Conservation (phyloP, 2,888 invertebrate species). For the Orthosia gothica region DNA sequence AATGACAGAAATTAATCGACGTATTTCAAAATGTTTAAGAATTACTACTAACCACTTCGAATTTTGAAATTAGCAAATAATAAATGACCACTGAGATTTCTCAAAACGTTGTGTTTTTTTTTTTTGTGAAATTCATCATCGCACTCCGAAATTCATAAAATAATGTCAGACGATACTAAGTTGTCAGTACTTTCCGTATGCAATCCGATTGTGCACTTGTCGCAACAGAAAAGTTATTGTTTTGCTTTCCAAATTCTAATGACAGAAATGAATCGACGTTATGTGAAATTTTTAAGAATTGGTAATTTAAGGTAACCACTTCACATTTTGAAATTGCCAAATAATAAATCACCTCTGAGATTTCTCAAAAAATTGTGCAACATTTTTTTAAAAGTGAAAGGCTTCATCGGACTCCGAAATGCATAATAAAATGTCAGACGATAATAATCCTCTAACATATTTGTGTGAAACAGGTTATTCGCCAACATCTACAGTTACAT, state of each 20-base stretch:
- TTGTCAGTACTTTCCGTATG: too few relatives aligned
- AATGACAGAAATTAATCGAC: neutral
- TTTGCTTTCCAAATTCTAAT: neutral
- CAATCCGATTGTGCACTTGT: neutral
- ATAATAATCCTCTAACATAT: conserved; percentile 22
- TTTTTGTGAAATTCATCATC: neutral
- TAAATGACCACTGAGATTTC: neutral
- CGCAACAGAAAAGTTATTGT: neutral
- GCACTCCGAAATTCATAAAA: conserved; percentile 1
- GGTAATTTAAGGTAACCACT: neutral
- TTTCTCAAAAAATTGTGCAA: neutral
- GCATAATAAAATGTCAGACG: conserved; percentile 19
- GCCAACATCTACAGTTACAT: conserved; percentile 13
- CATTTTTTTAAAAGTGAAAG: conserved; percentile 7
- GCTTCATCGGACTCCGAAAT: conserved; percentile 1
- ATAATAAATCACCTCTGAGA: neutral
- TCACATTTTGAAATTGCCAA: conserved; percentile 5
- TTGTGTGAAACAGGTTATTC: conserved; percentile 18
- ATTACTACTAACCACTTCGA: neutral
- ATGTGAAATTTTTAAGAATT: neutral
- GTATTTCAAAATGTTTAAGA: neutral
- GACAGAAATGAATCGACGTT: neutral
- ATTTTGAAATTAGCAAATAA: conserved; percentile 4
- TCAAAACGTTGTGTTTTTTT: neutral
- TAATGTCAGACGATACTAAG: conserved; percentile 31